Evolutionary conservation across 35 echinoderm and acorn worm genomes (phyloP), one percentile per base, ranked within the genome.

Genomic region (Anneissia japonica): DNA sequence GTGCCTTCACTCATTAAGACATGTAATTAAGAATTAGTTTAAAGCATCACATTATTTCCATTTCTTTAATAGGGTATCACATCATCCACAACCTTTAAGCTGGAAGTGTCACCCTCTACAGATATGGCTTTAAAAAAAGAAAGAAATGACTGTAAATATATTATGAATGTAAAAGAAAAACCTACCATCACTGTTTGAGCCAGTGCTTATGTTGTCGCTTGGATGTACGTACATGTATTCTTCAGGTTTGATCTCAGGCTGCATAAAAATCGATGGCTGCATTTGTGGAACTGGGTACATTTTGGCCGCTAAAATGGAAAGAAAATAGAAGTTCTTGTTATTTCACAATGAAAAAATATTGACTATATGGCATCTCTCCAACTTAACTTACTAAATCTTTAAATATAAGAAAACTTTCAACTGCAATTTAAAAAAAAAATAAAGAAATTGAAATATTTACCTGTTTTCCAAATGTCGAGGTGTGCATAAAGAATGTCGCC

Each of bases 401-500:
- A 10, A 3, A 79, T 0, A n/a, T 7, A 35, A 72, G n/a, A 46
- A 30, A 45, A 28, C 34, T 74, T 12, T 11, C 11, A 11, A n/a
- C 1, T 13, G 14, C 12, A 38, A 3, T 84, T 29, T 32, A 32
- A 0, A 4, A 76, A 39, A 26, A 77, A 17, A 10, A 6, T 21
- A n/a, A 5, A 21, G 4, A 10, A 35, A 75, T 10, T 34, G 37
- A 45, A 21, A 38, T 32, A 35, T 79, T 43, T 82, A 93, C 92
- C 88, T 80, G 72, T 78, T 79, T 87, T 87, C 79, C 84, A 88
- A 39, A 90, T 74, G 14, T 82, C 77, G 0, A 93, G 73, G n/a
- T 87, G 76, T 17, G 85, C 78, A 79, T 75, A 87, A 2, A 99
- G 64, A 35, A 99, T 85, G 55, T 99, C 93, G 0, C 95, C 95